These are phyloP conservation scores for Onychostoma macrolepis DNA, from an alignment of 2,113 vertebrate genomes.

Conservation along the genomic window DNA sequence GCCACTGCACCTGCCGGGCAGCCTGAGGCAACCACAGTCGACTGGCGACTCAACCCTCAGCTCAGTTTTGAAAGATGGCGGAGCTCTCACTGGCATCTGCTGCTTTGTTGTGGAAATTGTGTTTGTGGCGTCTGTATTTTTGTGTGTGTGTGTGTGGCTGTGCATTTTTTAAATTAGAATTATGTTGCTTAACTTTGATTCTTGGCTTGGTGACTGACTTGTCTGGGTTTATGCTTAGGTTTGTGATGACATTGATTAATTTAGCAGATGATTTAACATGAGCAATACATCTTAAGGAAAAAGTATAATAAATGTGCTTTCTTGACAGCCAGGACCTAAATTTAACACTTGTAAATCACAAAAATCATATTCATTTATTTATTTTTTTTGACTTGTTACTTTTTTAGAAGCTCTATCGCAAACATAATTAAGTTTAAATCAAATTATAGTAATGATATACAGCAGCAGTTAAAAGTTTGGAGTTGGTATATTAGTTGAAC, in stretches of 20 bases:
- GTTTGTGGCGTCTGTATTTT: not conserved
- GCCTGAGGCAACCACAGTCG: not conserved
- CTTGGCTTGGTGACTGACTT: not conserved
- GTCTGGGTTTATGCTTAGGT: not conserved
- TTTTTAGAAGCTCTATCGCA: no score
- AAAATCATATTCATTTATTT: not conserved
- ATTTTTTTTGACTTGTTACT: no score
- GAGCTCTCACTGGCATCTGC: not conserved
- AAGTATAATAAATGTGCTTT: not conserved
- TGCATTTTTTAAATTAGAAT: not conserved
- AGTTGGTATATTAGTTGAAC: no score
- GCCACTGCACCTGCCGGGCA: constrained; percentile 26
- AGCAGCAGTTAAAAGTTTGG: no score
- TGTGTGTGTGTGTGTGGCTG: not conserved
- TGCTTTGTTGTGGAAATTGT: constrained; percentile 11
- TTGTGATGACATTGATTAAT: not conserved
- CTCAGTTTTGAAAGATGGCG: constrained; percentile 6
- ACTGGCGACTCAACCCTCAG: not conserved
- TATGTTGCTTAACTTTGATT: not conserved
- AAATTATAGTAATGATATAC: not conserved
- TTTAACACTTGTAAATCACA: not conserved
- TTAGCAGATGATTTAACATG: not conserved
- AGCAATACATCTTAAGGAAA: not conserved
- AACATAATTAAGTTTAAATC: not conserved
- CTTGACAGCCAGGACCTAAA: not conserved